phyloP scores from a whole-genome alignment of 1,140 invertebrate species.

The Leptoteleia sp. region DNA sequence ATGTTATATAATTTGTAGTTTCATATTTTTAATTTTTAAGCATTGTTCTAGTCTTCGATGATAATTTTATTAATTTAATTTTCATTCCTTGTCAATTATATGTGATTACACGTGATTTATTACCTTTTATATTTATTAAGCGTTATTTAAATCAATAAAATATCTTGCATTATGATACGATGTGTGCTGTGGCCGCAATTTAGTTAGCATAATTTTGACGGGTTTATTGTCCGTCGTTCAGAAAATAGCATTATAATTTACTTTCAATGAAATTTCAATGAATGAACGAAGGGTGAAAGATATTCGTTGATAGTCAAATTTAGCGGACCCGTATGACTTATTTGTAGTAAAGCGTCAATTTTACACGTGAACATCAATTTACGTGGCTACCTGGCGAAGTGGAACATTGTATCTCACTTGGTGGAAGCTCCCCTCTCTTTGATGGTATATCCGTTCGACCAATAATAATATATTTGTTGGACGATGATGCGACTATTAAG shows the following conservation, averaged over 20 bases:
- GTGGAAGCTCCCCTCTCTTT: constrained; percentile 35
- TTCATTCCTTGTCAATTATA: too few species aligned
- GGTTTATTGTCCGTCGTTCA: neutral
- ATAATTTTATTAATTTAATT: too few species aligned
- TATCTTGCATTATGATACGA: too few species aligned
- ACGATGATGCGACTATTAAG: constrained; percentile 74
- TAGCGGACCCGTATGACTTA: constrained; percentile 4
- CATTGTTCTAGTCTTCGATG: too few species aligned
- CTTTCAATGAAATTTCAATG: constrained; percentile 1
- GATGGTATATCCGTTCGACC: constrained; percentile 59
- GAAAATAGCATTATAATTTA: neutral
- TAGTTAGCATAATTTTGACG: constrained; percentile 5
- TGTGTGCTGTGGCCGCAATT: too few species aligned
- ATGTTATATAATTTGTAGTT: too few species aligned
- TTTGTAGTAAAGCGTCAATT: constrained; percentile 26
- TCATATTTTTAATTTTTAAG: too few species aligned
- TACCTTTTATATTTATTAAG: too few species aligned
- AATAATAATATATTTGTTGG: constrained; percentile 74
- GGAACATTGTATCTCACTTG: constrained; percentile 32
- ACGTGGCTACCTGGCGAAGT: constrained; percentile 25
- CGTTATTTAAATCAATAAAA: too few species aligned
- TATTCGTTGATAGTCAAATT: constrained; percentile 1
- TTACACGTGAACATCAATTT: constrained; percentile 54
- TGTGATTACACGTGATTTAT: too few species aligned
- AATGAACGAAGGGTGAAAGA: neutral